These are phyloP conservation scores for Torymus texanus DNA, from an alignment of 2,888 invertebrate genomes.

Conservation along the genomic window DNA sequence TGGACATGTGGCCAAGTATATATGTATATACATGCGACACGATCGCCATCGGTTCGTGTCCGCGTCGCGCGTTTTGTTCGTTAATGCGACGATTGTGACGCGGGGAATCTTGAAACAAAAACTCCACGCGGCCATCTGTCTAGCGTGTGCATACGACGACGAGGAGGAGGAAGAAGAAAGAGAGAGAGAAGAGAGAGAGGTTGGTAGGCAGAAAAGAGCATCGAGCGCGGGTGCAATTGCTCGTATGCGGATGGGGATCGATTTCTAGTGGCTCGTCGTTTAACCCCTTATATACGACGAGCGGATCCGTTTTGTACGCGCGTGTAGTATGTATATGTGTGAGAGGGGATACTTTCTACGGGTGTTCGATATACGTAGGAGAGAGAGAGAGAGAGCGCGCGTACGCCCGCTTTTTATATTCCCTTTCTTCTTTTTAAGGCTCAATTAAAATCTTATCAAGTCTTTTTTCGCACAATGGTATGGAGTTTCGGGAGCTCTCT, in stretches of 20 bases:
- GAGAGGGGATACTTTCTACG: constrained; percentile 26
- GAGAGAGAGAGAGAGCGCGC: not conserved
- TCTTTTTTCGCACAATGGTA: not conserved
- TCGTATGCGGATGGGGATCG: constrained; percentile 65
- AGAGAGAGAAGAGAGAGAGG: constrained; percentile 2
- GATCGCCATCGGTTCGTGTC: constrained; percentile 46
- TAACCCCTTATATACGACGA: constrained; percentile 64
- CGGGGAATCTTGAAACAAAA: constrained; percentile 73
- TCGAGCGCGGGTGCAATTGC: constrained; percentile 60
- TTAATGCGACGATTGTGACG: constrained; percentile 74
- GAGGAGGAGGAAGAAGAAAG: constrained; percentile 57
- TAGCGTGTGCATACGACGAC: constrained; percentile 43
- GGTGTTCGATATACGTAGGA: constrained; percentile 32
- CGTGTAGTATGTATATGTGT: constrained; percentile 31
- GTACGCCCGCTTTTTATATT: constrained; percentile 10
- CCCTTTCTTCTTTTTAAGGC: constrained; percentile 14
- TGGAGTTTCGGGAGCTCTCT: too few relatives aligned
- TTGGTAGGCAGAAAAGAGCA: constrained; percentile 67
- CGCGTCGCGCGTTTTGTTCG: constrained; percentile 67
- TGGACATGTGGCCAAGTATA: constrained; percentile 70
- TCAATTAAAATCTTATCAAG: constrained; percentile 42
- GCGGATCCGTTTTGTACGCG: constrained; percentile 21
- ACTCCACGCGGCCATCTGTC: constrained; percentile 71
- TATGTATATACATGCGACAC: constrained; percentile 16
- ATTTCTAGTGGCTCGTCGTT: constrained; percentile 74